Base-by-base conservation (phyloP, 2,888 invertebrate genomes). In the Megastigmus dorsalis region DNA sequence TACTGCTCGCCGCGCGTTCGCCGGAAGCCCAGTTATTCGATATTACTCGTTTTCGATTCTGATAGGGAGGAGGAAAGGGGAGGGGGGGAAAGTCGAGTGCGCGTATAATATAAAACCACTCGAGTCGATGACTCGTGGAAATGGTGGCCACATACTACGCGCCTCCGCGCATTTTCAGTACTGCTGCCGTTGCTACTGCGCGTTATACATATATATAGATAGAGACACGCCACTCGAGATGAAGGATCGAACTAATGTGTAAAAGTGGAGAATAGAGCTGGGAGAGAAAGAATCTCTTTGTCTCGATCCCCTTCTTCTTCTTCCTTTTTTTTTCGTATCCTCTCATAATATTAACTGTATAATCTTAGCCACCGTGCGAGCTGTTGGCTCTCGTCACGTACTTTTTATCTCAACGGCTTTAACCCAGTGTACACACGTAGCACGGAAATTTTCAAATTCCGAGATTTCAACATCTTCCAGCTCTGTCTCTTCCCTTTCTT, bases 91-190 rank as follows among this genome's bases (percentile, higher is more conserved):
- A 52, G 10, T 54, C 41, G 18, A 54, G 66, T 41, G 50, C 28
- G 48, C n/a, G 50, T n/a, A n/a, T n/a, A n/a, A n/a, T n/a, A n/a
- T n/a, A n/a, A n/a, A n/a, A n/a, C 28, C 59, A 70, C 62, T 62
- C 15, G 62, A 62, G 33, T 50, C 38, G 57, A 63, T 71, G 71
- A 71, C 71, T 71, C 63, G 70, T 41, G 26, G 43, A 54, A 62
- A 50, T 33, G 20, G 23, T 23, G 15, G 28, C 15, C 10, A 48
- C 10, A 20, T 5, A 18, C 6, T 3, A 26, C 18, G 45, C 28
- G 18, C 28, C 5, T 18, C 9, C 15, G 20, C 6, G 18, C 20
- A 26, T 52, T 48, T 48, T 57, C 9, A 43, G 57, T 36, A 45
- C 13, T 26, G n/a, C n/a, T n/a, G n/a, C n/a, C n/a, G 48, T 6